Conservation (phyloP, 1,140 invertebrate species). For the Megalopta genalis region DNA sequence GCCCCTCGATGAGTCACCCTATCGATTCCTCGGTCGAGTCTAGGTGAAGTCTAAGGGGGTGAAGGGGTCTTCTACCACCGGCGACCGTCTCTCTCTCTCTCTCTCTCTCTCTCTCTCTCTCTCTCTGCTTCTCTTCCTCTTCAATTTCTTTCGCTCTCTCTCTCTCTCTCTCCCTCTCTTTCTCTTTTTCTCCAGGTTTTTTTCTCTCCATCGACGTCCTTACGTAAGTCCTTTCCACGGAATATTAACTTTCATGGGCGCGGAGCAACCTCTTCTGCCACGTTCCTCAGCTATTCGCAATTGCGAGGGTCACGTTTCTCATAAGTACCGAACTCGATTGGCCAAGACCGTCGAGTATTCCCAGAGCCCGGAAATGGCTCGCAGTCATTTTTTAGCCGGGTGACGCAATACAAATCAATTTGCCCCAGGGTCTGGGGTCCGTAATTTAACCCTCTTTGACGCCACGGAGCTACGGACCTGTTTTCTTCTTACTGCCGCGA, state of each 20-base stretch:
- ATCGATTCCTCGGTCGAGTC: slow-evolving; percentile 70
- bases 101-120: slow-evolving; percentile 17
- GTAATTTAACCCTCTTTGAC: too few relatives aligned
- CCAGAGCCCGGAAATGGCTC: not conserved
- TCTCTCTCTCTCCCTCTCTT: not conserved
- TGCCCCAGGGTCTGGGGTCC: not conserved
- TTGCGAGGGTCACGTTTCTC: slow-evolving; percentile 50
- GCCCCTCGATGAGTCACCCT: slow-evolving; percentile 75
- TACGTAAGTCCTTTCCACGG: slow-evolving; percentile 59
- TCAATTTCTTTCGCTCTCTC: slow-evolving; percentile 13
- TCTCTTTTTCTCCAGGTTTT: not conserved
- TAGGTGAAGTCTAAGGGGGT: slow-evolving; percentile 56
- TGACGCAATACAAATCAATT: slow-evolving; percentile 24
- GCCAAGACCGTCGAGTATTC: slow-evolving; percentile 25
- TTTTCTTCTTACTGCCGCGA: too few relatives aligned
- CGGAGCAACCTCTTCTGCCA: slow-evolving; percentile 21
- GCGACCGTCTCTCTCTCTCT: slow-evolving; percentile 23
- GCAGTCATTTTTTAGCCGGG: slow-evolving; percentile 19
- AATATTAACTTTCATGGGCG: slow-evolving; percentile 68
- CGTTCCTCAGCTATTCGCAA: slow-evolving; percentile 17
- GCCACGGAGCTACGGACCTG: too few relatives aligned
- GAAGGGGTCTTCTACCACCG: slow-evolving; percentile 51
- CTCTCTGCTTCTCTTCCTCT: slow-evolving; percentile 24
- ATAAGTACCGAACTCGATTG: slow-evolving; percentile 50
- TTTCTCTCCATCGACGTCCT: slow-evolving; percentile 43